phyloP scores from a whole-genome alignment of 2,797 vertebrate species.

The Phalanger gymnotis region DNA sequence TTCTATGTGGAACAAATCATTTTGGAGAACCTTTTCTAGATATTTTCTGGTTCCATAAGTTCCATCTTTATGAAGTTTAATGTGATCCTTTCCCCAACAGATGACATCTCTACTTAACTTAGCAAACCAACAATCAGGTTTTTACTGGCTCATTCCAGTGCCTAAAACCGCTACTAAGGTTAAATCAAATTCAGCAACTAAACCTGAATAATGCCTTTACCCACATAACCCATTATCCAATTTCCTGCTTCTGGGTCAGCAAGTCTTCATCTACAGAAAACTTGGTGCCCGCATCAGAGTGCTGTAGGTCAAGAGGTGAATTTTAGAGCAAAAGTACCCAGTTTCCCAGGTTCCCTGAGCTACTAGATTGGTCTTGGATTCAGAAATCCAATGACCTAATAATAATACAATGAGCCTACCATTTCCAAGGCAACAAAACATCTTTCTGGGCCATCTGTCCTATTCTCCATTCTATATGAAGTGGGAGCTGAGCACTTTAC shows the following conservation, averaged over 20 bases:
- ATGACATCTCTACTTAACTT: conserved; percentile 50
- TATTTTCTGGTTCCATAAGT: conserved; percentile 24
- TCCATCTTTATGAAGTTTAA: conserved; percentile 39
- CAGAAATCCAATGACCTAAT: conserved; percentile 5
- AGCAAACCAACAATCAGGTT: conserved; percentile 48
- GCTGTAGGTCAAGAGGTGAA: background rate
- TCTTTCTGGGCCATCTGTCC: background rate
- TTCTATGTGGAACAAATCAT: conserved; percentile 49
- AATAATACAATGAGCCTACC: background rate
- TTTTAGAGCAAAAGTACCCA: background rate
- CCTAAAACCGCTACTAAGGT: conserved; percentile 41
- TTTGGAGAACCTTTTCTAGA: background rate
- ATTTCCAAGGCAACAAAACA: conserved; percentile 10
- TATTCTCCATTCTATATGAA: conserved; percentile 23
- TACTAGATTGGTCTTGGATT: conserved; percentile 1
- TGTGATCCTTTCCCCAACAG: conserved; percentile 17
- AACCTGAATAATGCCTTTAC: conserved; percentile 35
- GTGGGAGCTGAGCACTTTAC: conserved; percentile 11
- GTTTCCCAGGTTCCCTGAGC: background rate
- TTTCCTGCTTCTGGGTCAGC: conserved; percentile 30
- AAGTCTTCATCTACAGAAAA: background rate
- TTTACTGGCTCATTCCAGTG: conserved; percentile 38
- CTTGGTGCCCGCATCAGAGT: background rate
- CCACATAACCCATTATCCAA: conserved; percentile 22
- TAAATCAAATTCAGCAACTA: conserved; percentile 37